Percentiles rank a stretch among this genome's conserved stretches.
Evolutionary conservation across 2,797 vertebrate genomes (phyloP).

Genomic region (Sciurus vulgaris): DNA sequence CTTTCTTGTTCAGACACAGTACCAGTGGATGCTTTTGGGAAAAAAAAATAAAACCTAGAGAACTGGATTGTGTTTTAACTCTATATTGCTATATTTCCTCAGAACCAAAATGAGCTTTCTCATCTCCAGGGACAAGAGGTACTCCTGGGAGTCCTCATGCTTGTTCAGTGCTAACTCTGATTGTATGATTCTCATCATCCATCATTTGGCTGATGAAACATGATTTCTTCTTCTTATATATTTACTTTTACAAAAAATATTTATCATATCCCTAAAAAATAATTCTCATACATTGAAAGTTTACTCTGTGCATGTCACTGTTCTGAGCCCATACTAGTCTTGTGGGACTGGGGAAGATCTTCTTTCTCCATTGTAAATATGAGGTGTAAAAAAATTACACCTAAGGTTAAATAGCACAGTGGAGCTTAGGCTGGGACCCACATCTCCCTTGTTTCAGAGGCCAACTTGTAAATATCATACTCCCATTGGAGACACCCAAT

Average conservation of each 20-base stretch:
- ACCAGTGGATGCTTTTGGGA: neutral
- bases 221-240: neutral
- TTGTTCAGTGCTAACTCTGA: neutral
- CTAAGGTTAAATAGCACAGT: neutral
- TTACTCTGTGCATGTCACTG: neutral
- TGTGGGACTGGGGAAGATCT: neutral
- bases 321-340: neutral
- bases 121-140: neutral
- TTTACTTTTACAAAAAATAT: slow-evolving; percentile 15
- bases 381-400: neutral
- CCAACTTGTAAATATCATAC: neutral
- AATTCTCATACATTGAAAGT: neutral
- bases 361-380: neutral
- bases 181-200: neutral
- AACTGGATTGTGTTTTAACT: neutral
- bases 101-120: slow-evolving; percentile 9
- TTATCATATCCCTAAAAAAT: neutral
- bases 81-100: neutral
- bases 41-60: neutral
- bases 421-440: neutral
- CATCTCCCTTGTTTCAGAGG: slow-evolving; percentile 16
- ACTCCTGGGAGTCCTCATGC: neutral
- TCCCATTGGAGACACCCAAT: neutral
- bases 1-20: slow-evolving; percentile 1
- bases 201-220: neutral